Evolutionary conservation across 2,113 vertebrate genomes (phyloP).

Genomic region (Chionomys nivalis): DNA sequence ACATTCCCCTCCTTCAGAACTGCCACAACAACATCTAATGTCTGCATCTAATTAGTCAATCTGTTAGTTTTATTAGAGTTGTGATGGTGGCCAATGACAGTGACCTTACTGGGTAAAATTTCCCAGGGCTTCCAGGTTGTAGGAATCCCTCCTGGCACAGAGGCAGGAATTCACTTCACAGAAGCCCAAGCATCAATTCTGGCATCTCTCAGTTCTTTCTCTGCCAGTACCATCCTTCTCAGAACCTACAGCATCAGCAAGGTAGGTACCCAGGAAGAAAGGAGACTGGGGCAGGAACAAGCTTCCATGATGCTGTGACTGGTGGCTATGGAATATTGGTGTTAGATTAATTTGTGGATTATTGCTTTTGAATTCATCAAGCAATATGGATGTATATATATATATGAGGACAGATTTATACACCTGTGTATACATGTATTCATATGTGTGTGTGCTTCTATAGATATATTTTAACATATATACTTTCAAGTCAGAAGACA

Average conservation of each 20-base stretch:
- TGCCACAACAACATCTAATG: conserved; percentile 1
- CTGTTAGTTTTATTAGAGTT: conserved; percentile 51
- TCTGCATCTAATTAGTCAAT: conserved; percentile 64
- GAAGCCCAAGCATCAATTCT: rapidly evolving
- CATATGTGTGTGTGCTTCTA: neutral
- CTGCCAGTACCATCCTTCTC: neutral
- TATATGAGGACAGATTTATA: neutral
- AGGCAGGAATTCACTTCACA: neutral
- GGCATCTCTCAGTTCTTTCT: neutral
- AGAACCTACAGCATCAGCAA: neutral
- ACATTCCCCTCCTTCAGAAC: conserved; percentile 1
- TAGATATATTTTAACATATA: neutral
- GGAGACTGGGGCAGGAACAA: no score
- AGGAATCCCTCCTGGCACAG: neutral
- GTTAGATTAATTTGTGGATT: neutral
- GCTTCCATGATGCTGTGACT: neutral
- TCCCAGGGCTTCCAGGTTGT: neutral
- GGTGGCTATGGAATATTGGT: neutral
- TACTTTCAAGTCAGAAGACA: neutral
- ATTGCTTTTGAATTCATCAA: conserved; percentile 11
- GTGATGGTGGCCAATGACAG: neutral
- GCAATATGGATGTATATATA: neutral
- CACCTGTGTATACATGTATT: no score
- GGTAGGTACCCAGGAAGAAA: rapidly evolving
- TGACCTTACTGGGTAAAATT: neutral